Conservation (phyloP, 2,113 vertebrate species). For the Phalacrocorax carbo region DNA sequence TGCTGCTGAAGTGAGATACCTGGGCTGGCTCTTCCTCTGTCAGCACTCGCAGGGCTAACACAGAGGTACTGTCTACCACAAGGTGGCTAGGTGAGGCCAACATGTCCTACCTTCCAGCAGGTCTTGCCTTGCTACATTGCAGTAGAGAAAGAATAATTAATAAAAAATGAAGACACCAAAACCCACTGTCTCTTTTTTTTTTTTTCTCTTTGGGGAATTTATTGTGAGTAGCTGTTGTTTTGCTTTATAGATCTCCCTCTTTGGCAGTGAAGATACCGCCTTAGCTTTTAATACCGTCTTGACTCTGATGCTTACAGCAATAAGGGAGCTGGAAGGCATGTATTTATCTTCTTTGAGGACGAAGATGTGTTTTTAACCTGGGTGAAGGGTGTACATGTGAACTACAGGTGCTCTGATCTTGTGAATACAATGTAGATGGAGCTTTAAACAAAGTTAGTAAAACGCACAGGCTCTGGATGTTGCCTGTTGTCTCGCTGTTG, state of each 20-base stretch:
- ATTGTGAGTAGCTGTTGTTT: neutral
- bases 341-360: neutral
- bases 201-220: neutral
- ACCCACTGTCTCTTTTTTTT: neutral
- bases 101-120: neutral
- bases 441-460: neutral
- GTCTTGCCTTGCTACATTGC: neutral
- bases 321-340: neutral
- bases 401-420: neutral
- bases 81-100: conserved; percentile 19
- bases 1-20: neutral
- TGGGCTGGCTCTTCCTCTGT: neutral
- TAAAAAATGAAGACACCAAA: neutral
- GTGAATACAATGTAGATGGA: neutral
- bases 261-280: neutral
- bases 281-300: neutral
- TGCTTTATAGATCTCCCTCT: neutral
- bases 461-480: neutral
- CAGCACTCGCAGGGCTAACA: neutral
- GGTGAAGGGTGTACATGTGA: neutral
- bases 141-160: neutral
- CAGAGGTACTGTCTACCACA: neutral
- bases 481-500: neutral
- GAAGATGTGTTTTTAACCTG: neutral
- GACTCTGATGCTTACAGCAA: neutral